These are phyloP conservation scores for Ceramica pisi DNA, from an alignment of 2,888 invertebrate genomes.

Conservation along the genomic window DNA sequence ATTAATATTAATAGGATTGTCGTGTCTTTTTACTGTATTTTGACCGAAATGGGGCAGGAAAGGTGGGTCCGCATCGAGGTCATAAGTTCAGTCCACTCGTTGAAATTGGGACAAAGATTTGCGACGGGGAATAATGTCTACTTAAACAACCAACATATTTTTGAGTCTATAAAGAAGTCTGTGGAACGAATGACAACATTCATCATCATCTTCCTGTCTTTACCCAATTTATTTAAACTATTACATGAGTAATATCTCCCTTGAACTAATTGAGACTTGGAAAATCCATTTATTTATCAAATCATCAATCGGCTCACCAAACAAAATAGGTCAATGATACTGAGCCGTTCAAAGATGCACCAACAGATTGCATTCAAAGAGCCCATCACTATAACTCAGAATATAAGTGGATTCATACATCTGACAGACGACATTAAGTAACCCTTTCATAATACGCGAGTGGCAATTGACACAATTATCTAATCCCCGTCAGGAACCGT, in stretches of 20 bases:
- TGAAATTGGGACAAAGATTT: not conserved
- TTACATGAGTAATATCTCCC: not conserved
- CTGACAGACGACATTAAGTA: slow-evolving; percentile 2
- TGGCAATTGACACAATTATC: slow-evolving; percentile 51
- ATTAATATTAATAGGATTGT: slow-evolving; percentile 49
- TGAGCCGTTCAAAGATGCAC: slow-evolving; percentile 8
- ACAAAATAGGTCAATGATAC: slow-evolving; percentile 28
- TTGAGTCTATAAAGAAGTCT: not conserved
- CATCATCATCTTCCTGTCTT: not conserved
- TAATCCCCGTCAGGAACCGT: slow-evolving; percentile 31
- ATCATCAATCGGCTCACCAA: slow-evolving; percentile 8
- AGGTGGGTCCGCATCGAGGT: not conserved
- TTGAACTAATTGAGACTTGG: slow-evolving; percentile 22
- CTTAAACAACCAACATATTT: not conserved
- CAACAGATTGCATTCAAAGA: slow-evolving; percentile 12
- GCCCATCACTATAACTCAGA: not conserved
- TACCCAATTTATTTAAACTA: not conserved
- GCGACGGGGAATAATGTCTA: too few relatives aligned
- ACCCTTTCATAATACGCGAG: not conserved
- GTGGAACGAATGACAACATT: not conserved
- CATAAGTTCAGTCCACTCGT: slow-evolving; percentile 1
- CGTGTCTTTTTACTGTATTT: slow-evolving; percentile 11
- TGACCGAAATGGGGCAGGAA: slow-evolving; percentile 14
- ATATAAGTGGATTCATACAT: slow-evolving; percentile 5
- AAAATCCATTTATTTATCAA: slow-evolving; percentile 3